Conservation (phyloP, 2,888 invertebrate species). For the Smittia aterrima region DNA sequence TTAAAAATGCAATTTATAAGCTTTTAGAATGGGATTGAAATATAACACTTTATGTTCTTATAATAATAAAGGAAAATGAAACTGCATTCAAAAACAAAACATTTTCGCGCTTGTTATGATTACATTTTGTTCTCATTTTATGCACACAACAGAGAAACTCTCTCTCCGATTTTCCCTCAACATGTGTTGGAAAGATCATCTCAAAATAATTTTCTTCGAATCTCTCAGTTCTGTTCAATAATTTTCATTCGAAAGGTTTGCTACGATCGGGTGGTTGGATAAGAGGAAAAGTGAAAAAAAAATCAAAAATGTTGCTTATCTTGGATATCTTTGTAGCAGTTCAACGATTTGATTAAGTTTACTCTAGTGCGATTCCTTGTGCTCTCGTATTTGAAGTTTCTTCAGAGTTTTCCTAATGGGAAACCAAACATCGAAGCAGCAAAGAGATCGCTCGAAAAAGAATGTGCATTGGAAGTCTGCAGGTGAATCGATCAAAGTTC, state of each 20-base stretch:
- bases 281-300: constrained; percentile 29
- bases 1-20: constrained; percentile 44
- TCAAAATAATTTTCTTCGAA: constrained; percentile 4
- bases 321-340: constrained; percentile 27
- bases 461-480: constrained; percentile 83
- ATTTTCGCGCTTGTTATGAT: neutral
- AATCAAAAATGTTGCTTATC: constrained; percentile 15
- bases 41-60: neutral
- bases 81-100: neutral
- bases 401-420: constrained; percentile 55
- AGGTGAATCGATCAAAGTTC: constrained; percentile 59
- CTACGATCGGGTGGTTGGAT: constrained; percentile 29
- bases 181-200: constrained; percentile 1
- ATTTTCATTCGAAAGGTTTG: constrained; percentile 32
- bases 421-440: constrained; percentile 63
- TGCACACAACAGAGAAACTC: neutral
- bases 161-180: neutral
- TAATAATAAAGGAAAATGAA: neutral
- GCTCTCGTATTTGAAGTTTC: neutral
- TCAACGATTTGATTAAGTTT: too few species aligned
- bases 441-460: constrained; percentile 64
- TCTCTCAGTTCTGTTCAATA: constrained; percentile 37
- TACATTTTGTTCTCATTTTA: neutral
- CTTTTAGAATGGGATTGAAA: constrained; percentile 45
- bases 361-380: neutral